Percentiles rank a stretch among this genome's conserved stretches.
phyloP scores from a whole-genome alignment of 2,797 vertebrate species.

The Chelonia mydas region DNA sequence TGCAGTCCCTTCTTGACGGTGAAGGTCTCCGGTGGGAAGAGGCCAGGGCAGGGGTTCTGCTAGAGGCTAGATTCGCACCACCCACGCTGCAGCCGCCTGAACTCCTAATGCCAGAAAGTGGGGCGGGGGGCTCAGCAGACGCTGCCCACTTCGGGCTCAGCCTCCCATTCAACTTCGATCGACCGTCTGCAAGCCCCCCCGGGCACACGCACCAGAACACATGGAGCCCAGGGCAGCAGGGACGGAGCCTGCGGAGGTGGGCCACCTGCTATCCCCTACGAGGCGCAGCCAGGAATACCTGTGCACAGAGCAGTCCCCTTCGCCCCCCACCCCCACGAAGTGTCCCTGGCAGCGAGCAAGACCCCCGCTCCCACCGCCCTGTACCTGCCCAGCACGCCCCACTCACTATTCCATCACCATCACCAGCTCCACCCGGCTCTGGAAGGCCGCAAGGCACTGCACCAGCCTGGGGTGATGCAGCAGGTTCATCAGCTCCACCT shows the following conservation, averaged over 20 bases:
- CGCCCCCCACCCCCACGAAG: background rate
- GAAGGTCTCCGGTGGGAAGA: no score
- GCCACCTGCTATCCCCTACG: background rate
- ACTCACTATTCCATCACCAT: constrained; percentile 92
- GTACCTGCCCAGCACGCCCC: fast-evolving
- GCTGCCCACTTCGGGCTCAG: background rate
- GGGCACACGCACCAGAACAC: background rate
- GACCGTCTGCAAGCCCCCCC: background rate
- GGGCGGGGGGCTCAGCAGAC: no score
- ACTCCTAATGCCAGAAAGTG: background rate
- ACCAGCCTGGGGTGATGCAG: constrained; percentile 91
- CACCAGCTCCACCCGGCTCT: constrained; percentile 84
- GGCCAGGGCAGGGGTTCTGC: no score
- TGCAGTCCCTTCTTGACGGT: no score
- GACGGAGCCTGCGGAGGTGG: no score
- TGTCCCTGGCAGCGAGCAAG: background rate
- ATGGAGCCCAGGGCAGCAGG: no score
- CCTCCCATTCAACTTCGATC: background rate
- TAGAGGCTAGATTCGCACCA: no score
- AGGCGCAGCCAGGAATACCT: background rate
- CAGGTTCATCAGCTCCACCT: constrained; percentile 91
- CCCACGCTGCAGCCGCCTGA: no score
- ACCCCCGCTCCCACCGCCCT: background rate
- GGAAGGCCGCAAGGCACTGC: constrained; percentile 88
- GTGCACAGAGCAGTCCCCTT: background rate